These are phyloP conservation scores for Saiga tatarica DNA, from an alignment of 2,113 vertebrate genomes.

Conservation along the genomic window DNA sequence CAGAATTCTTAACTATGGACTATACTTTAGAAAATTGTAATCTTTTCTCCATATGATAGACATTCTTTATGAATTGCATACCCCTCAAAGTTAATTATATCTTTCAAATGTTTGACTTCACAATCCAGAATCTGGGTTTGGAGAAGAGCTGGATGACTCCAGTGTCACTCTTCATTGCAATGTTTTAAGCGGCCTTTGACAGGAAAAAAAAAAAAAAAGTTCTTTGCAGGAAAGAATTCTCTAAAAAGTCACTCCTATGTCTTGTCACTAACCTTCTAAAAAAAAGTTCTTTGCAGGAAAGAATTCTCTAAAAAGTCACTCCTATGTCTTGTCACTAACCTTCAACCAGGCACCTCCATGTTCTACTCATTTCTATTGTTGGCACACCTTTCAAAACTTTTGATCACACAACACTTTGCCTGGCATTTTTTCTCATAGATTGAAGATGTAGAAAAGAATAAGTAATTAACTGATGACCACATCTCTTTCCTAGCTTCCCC, in stretches of 20 bases:
- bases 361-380: neutral
- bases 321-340: neutral
- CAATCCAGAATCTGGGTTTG: neutral
- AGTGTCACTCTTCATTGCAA: neutral
- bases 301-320: neutral
- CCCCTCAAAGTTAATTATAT: neutral
- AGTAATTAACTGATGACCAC: neutral
- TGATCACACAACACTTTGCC: neutral
- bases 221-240: neutral
- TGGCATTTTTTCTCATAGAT: neutral
- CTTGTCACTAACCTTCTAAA: neutral
- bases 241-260: neutral
- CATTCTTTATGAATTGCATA: neutral
- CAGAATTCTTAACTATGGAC: neutral
- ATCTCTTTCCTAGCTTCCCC: neutral
- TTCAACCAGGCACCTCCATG: neutral
- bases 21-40: neutral
- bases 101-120: neutral
- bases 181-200: neutral
- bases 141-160: neutral
- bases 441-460: neutral
- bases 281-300: neutral
- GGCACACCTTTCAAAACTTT: neutral
- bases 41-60: neutral
- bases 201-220: neutral